Conservation (phyloP, 2,113 vertebrate species). For the Corythoichthys intestinalis region DNA sequence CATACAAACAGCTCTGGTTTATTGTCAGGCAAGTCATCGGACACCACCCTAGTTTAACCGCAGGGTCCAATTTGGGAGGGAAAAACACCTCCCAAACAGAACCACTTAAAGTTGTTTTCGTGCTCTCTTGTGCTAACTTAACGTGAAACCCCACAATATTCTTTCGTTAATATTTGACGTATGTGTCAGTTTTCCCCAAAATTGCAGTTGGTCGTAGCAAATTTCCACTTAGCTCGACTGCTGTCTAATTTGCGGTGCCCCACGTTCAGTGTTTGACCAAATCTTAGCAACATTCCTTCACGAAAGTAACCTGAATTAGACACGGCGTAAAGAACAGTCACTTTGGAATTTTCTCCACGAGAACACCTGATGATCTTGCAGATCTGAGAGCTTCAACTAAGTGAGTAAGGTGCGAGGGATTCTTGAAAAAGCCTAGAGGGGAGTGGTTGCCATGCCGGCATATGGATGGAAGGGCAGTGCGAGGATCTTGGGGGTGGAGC, state of each 20-base stretch:
- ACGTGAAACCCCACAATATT: not conserved
- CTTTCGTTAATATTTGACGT: not conserved
- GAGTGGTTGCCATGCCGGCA: constrained; percentile 56
- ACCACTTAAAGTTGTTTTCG: constrained; percentile 30
- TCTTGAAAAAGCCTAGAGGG: constrained; percentile 58
- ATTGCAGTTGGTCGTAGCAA: not conserved
- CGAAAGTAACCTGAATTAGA: not conserved
- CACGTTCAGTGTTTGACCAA: constrained; percentile 15
- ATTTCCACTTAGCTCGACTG: not conserved
- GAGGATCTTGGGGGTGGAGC: constrained; percentile 48
- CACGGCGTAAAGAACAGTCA: not conserved
- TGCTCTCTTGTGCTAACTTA: not conserved
- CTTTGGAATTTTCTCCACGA: not conserved
- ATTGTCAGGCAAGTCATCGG: constrained; percentile 41
- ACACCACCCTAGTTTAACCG: constrained; percentile 13
- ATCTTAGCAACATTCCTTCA: constrained; percentile 5
- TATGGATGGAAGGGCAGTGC: constrained; percentile 54
- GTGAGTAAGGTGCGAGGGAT: constrained; percentile 46
- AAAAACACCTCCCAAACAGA: constrained; percentile 37
- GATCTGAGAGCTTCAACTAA: not conserved
- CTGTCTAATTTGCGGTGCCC: not conserved
- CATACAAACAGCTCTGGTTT: constrained; percentile 5
- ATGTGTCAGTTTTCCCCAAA: not conserved
- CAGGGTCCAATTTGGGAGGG: constrained; percentile 43
- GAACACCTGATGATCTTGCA: not conserved